Percentiles rank a stretch among this genome's conserved stretches.
phyloP scores from a whole-genome alignment of 92 coral and sea anemone species.

The Blastomussa wellsi region DNA sequence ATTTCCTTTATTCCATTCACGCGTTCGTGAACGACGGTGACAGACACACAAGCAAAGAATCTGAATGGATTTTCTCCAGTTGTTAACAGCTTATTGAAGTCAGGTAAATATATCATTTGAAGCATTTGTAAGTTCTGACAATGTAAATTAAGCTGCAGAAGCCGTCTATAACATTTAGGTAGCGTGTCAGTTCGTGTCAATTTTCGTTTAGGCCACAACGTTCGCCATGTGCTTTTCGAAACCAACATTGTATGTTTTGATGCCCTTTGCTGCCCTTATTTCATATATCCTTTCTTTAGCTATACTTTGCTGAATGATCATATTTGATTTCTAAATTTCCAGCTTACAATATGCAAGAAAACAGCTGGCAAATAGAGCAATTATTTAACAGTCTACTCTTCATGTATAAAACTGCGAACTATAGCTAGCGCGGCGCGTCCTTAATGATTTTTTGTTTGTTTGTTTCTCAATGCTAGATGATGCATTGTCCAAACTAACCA shows the following conservation, averaged over 20 bases:
- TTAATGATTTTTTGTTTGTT: not conserved
- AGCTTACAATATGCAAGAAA: not conserved
- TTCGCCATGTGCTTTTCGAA: slow-evolving; percentile 5
- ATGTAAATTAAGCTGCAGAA: not conserved
- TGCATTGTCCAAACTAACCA: slow-evolving; percentile 1
- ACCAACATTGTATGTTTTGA: not conserved
- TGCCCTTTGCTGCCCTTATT: not conserved
- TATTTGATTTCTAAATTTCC: not conserved
- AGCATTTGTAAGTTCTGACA: not conserved
- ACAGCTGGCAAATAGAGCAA: not conserved
- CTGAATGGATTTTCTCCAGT: not conserved
- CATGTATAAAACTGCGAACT: too few relatives aligned
- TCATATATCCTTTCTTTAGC: not conserved
- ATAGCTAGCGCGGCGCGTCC: not conserved
- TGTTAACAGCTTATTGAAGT: not conserved
- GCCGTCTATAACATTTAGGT: not conserved
- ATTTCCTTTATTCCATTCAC: slow-evolving; percentile 2
- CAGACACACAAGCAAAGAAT: not conserved
- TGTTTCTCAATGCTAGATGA: not conserved
- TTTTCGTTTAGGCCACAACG: not conserved
- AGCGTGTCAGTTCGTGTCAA: not conserved
- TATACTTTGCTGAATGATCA: not conserved
- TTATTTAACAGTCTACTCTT: too few relatives aligned
- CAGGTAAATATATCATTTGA: not conserved
- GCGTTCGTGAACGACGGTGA: not conserved